phyloP scores from a whole-genome alignment of 1,140 invertebrate species.

The Venustaconcha ellipsiformis region DNA sequence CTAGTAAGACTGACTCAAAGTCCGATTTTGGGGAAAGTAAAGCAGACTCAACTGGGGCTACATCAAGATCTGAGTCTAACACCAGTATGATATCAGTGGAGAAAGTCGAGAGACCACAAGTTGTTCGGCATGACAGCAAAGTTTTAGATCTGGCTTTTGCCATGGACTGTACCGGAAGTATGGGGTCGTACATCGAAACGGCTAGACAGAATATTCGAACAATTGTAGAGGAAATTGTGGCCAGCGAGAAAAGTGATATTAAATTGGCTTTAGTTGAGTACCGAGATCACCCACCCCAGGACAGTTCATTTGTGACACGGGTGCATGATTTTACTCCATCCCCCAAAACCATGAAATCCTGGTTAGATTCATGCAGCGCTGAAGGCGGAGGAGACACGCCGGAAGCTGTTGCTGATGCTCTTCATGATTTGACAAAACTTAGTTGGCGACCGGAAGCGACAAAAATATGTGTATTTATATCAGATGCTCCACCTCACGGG shows the following conservation, averaged over 20 bases:
- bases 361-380: slow-evolving; percentile 49
- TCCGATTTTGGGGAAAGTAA: too few relatives aligned
- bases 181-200: slow-evolving; percentile 56
- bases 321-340: slow-evolving; percentile 59
- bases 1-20: too few relatives aligned
- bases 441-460: slow-evolving; percentile 56
- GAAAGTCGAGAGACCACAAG: slow-evolving; percentile 24
- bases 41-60: too few relatives aligned
- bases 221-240: slow-evolving; percentile 60
- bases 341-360: slow-evolving; percentile 50
- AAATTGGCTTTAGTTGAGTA: slow-evolving; percentile 59
- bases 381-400: slow-evolving; percentile 58
- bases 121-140: slow-evolving; percentile 39
- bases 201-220: slow-evolving; percentile 53
- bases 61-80: background rate
- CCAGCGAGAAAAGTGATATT: slow-evolving; percentile 54
- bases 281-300: slow-evolving; percentile 59
- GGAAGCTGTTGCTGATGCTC: slow-evolving; percentile 61
- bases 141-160: slow-evolving; percentile 57
- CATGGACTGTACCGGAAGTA: slow-evolving; percentile 61
- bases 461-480: slow-evolving; percentile 59
- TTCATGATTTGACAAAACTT: slow-evolving; percentile 55
- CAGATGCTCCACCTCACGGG: slow-evolving; percentile 62
- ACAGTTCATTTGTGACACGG: slow-evolving; percentile 50
- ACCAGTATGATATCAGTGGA: background rate